Evolutionary conservation across 2,113 vertebrate genomes (phyloP).

Genomic region (Sinocyclocheilus grahami): DNA sequence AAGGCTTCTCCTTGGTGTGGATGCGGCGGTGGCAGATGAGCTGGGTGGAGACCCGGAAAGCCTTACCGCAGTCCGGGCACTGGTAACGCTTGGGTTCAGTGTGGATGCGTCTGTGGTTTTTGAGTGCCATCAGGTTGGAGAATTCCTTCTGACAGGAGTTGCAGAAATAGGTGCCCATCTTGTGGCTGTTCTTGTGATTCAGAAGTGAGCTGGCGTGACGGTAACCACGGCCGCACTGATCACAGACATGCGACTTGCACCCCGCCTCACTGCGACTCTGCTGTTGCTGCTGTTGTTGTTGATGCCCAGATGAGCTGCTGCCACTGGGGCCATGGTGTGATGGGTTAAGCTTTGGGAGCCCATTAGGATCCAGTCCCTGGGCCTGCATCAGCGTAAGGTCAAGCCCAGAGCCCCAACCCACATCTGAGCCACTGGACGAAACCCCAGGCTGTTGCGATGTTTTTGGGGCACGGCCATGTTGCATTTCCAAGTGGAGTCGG

Average conservation of each 20-base stretch:
- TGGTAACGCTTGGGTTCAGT: conserved; percentile 82
- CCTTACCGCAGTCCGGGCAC: conserved; percentile 80
- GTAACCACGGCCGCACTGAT: conserved; percentile 75
- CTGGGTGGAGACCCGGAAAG: conserved; percentile 75
- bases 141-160: conserved; percentile 77
- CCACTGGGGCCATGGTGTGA: conserved; percentile 45
- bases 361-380: conserved; percentile 64
- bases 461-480: conserved; percentile 68
- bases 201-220: conserved; percentile 76
- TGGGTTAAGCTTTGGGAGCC: conserved; percentile 50
- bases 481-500: conserved; percentile 81
- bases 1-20: conserved; percentile 81
- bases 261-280: conserved; percentile 44
- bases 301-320: conserved; percentile 24
- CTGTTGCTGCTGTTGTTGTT: not conserved
- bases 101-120: conserved; percentile 78
- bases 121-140: conserved; percentile 75
- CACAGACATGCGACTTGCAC: conserved; percentile 70
- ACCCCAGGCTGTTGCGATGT: conserved; percentile 66
- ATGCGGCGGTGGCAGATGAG: conserved; percentile 78
- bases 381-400: conserved; percentile 77
- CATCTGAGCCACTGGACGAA: conserved; percentile 59
- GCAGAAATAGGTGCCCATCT: conserved; percentile 75
- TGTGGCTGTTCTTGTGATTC: conserved; percentile 79
- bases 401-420: conserved; percentile 73